Evolutionary conservation across 1,140 invertebrate genomes (phyloP).

Genomic region (Heliconius melpomene): DNA sequence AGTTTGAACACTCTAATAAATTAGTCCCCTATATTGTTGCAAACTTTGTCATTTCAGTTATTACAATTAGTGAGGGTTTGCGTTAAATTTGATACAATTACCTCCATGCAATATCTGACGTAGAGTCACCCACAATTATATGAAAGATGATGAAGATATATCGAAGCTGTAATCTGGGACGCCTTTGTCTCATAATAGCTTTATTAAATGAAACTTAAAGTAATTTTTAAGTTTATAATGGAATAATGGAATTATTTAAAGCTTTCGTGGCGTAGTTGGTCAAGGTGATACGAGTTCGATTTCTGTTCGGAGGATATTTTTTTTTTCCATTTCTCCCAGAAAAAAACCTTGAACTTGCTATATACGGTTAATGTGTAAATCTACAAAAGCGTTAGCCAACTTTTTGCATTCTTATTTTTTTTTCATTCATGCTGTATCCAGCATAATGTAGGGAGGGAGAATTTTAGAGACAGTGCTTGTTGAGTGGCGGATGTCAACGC

Average conservation of each 20-base stretch:
- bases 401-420: no score
- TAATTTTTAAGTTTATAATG: not conserved
- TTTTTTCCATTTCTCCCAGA: not conserved
- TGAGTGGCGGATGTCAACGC: no score
- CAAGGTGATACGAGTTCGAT: not conserved
- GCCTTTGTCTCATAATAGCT: not conserved
- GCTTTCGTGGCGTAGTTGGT: not conserved
- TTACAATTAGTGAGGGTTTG: not conserved
- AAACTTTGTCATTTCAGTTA: slow-evolving; percentile 16
- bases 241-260: not conserved
- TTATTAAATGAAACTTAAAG: not conserved
- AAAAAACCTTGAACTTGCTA: not conserved
- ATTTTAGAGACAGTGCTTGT: no score
- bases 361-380: not conserved
- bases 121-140: not conserved
- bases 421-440: no score
- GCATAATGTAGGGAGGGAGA: no score
- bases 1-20: slow-evolving; percentile 12
- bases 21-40: slow-evolving; percentile 16
- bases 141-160: not conserved
- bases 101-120: not conserved
- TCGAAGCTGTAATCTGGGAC: slow-evolving; percentile 4
- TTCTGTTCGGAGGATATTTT: not conserved
- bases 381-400: not conserved
- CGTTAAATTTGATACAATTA: slow-evolving; percentile 20